Evolutionary conservation across 2,113 vertebrate genomes (phyloP), one percentile per base, ranked within the genome.

Genomic region (Oenanthe oenanthe): DNA sequence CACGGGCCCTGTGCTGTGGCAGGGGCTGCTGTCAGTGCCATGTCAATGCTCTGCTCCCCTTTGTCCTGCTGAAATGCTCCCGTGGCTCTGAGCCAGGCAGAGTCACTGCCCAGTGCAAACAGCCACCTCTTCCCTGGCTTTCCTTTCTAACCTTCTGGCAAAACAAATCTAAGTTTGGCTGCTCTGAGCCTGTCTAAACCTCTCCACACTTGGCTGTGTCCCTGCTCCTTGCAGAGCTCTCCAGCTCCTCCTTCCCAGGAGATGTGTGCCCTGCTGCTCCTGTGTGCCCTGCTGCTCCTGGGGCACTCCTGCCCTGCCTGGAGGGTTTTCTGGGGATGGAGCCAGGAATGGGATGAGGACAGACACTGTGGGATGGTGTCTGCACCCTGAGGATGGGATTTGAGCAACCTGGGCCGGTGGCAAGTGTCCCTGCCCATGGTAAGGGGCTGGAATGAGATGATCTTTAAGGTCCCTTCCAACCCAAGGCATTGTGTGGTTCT

Each of bases 21-120:
- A 85, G 1, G 92, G 81, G 14, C 38, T 85, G 94, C 94, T 94
- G 95, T 79, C 81, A 77, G 85, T 91, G 88, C 92, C 72, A 47
- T 32, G 85, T 51, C 92, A 74, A 88, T 48, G 43, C 7, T 31
- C 85, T 56, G 72, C 88, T 93, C 36, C 63, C 93, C 76, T 90
- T 28, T 75, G 93, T 93, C 85, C 82, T 34, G 75, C 79, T 42
- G 74, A 84, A 74, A 90, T 32, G 85, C 82, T 92, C 82, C 89
- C 13, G 3, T 67, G 89, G 85, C 67, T 96, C 26, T 0, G 1
- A 85, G 89, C 81, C 51, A 32, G 45, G 56, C 47, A 43, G n/a
- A 51, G 63, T 42, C 12, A 47, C 75, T 67, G 93, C 72, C 48
- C 89, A 20, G 47, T 43, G 13, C 51, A 63, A 47, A 45, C 4